Conservation (phyloP, 2,113 vertebrate genomes). For the Gymnogyps californianus region DNA sequence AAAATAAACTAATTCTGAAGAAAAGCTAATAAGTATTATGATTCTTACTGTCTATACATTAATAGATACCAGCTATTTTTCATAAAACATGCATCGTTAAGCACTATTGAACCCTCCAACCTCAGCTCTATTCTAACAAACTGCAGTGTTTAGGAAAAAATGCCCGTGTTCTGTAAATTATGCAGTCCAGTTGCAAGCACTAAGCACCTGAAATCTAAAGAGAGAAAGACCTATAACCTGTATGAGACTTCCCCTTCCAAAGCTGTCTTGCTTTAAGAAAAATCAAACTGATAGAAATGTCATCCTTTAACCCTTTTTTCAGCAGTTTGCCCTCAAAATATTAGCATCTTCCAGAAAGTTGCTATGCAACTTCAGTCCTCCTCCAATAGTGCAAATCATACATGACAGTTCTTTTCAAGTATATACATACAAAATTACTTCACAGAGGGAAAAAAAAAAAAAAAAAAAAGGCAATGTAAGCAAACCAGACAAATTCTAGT, state of each 20-base stretch:
- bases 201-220: constrained; percentile 75
- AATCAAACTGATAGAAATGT: constrained; percentile 60
- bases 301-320: constrained; percentile 71
- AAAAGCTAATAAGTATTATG: constrained; percentile 86
- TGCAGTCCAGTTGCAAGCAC: constrained; percentile 79
- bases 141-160: constrained; percentile 82
- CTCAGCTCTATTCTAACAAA: constrained; percentile 78
- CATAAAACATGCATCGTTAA: constrained; percentile 86
- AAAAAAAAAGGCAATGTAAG: constrained; percentile 14
- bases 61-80: constrained; percentile 99
- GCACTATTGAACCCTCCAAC: constrained; percentile 84
- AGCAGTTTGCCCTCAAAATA: constrained; percentile 78
- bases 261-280: constrained; percentile 63
- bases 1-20: constrained; percentile 86
- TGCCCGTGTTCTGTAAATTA: constrained; percentile 75
- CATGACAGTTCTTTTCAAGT: constrained; percentile 86
- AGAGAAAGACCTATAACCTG: constrained; percentile 75
- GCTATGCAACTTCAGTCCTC: constrained; percentile 70
- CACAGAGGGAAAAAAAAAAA: constrained; percentile 37
- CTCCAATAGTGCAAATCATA: constrained; percentile 89
- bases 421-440: constrained; percentile 74
- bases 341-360: constrained; percentile 65
- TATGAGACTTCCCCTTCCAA: constrained; percentile 74
- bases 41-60: constrained; percentile 89
- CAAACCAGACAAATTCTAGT: constrained; percentile 54